These are phyloP conservation scores for Halisarca cf. caerulea DNA, from an alignment of 37 sponge, comb jelly and placozoan genomes.

Conservation along the genomic window DNA sequence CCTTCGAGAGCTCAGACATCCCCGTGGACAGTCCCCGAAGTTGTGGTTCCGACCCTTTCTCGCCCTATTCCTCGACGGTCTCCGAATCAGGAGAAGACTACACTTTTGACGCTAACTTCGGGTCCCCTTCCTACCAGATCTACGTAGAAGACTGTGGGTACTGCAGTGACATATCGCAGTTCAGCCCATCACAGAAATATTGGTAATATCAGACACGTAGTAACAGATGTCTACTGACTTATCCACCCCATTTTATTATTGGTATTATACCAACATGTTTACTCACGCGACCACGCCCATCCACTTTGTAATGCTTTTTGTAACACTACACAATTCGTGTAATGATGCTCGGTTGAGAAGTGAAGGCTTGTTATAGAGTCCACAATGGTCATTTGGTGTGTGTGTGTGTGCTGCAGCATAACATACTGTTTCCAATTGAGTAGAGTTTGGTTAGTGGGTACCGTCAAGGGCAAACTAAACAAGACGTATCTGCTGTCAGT, in stretches of 20 bases:
- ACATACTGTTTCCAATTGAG: too few relatives aligned
- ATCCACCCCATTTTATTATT: not conserved
- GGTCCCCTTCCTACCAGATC: not conserved
- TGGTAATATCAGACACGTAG: too few relatives aligned
- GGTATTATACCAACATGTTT: not conserved
- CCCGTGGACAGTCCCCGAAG: not conserved
- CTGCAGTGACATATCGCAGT: conserved; percentile 24
- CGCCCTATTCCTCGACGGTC: conserved; percentile 6
- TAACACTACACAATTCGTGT: too few relatives aligned
- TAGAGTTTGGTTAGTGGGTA: too few relatives aligned
- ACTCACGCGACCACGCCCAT: too few relatives aligned
- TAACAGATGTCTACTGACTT: not conserved
- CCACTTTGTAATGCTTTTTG: too few relatives aligned
- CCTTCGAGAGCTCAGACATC: not conserved
- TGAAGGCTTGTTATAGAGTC: too few relatives aligned
- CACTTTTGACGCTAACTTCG: not conserved
- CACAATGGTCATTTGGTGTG: too few relatives aligned
- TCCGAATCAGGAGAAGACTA: conserved; percentile 29
- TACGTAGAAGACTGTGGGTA: not conserved
- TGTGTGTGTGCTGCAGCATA: too few relatives aligned
- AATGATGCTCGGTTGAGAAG: too few relatives aligned
- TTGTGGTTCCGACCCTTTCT: not conserved
- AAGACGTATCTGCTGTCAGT: too few relatives aligned
- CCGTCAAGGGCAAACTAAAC: too few relatives aligned
- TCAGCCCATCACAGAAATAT: not conserved